Percentiles rank a stretch among this genome's conserved stretches.
phyloP scores from a whole-genome alignment of 1,140 invertebrate genomes.

The Heliconius hermathena region DNA sequence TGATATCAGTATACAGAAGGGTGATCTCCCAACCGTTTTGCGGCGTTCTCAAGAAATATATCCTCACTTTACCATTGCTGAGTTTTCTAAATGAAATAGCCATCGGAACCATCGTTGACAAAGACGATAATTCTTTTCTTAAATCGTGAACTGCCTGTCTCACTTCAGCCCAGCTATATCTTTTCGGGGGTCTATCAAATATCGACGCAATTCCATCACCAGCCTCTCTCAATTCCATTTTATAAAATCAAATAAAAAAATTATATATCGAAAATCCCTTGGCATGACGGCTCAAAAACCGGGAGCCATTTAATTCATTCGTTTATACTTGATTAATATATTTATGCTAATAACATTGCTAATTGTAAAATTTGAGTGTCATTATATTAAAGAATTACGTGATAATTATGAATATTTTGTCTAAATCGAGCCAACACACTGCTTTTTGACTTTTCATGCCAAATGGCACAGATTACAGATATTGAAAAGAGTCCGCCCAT shows the following conservation, averaged over 20 bases:
- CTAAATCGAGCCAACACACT: constrained; percentile 71
- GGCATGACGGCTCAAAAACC: constrained; percentile 57
- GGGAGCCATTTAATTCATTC: constrained; percentile 40
- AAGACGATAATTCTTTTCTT: constrained; percentile 87
- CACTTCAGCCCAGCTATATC: constrained; percentile 90
- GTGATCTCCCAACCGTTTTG: constrained; percentile 94
- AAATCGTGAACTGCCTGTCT: constrained; percentile 91
- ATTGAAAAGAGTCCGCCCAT: constrained; percentile 43
- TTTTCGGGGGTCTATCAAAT: constrained; percentile 61
- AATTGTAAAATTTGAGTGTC: constrained; percentile 50
- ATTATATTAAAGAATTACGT: constrained; percentile 61
- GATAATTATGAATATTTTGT: constrained; percentile 56
- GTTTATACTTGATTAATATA: constrained; percentile 50
- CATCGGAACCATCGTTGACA: constrained; percentile 90
- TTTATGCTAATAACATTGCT: constrained; percentile 61
- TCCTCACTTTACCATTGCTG: constrained; percentile 88
- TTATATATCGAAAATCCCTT: constrained; percentile 22
- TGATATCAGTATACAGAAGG: constrained; percentile 92
- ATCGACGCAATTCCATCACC: constrained; percentile 69
- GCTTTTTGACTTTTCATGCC: constrained; percentile 68
- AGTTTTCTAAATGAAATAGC: constrained; percentile 90
- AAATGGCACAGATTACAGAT: constrained; percentile 54
- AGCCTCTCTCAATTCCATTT: constrained; percentile 74
- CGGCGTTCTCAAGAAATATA: constrained; percentile 94
- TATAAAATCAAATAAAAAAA: constrained; percentile 63